Base-by-base conservation (phyloP, 2,888 invertebrate species). In the Alentia gelatinosa region DNA sequence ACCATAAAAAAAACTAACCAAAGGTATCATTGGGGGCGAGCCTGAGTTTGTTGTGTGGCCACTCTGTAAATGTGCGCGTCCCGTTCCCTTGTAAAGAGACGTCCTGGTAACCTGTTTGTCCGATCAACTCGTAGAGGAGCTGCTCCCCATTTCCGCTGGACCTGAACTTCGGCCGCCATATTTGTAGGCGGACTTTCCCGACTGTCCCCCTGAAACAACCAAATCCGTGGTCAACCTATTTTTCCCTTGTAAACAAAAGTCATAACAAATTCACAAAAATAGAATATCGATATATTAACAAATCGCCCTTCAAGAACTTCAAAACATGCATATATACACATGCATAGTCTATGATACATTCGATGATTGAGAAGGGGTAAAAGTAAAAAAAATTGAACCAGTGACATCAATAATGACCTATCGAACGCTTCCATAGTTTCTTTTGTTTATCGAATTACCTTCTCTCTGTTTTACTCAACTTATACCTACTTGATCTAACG, bases 121-220 rank as follows among this genome's bases (percentile, higher is more conserved):
- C 86, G 33, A 86, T 47, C 86, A 86, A 47, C 30, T 15, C 30
- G 39, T 79, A 79, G 86, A 86, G 47, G 1, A 35, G 30, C n/a
- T 47, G 42, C 26, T 42, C 40, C 26, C 30, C 42, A 3, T 26
- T 39, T 19, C 39, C n/a, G 1, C 83, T 26, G 39, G 23, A 23
- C n/a, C n/a, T 26, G 47, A 12, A 19, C 42, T 23, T 26, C 9
- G 50, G 42, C 42, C 86, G 42, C 86, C 86, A 86, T 23, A 86
- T 86, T 33, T 86, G 86, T 5, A 86, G 86, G 1, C 86, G 86
- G 5, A 86, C 47, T 7, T 47, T 86, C 0, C 86, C 86, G 9
- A 47, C 19, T 1, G 86, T 86, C n/a, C 50, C 47, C 86, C 86
- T 86, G 86, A n/a, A 83, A 83, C n/a, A n/a, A 56, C n/a, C n/a